Evolutionary conservation across 2,888 invertebrate genomes (phyloP).

Genomic region (Argynnis bischoffii): DNA sequence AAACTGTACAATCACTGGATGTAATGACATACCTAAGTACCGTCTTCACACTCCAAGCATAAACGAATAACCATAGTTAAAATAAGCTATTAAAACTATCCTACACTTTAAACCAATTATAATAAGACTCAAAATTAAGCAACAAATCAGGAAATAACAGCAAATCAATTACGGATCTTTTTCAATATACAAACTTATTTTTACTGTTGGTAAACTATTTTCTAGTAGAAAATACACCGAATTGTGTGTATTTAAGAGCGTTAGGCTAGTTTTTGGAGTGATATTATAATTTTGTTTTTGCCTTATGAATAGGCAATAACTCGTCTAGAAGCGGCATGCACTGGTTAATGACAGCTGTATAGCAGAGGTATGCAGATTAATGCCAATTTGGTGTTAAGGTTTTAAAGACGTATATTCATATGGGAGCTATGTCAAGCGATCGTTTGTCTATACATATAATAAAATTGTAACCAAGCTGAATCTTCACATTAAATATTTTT

Average conservation of each 20-base stretch:
- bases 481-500: too few relatives aligned
- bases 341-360: constrained; percentile 67
- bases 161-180: constrained; percentile 43
- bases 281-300: constrained; percentile 33
- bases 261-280: not conserved
- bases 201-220: constrained; percentile 31
- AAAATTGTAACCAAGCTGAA: too few relatives aligned
- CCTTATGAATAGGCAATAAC: constrained; percentile 68
- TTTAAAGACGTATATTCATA: not conserved
- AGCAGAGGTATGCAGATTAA: constrained; percentile 65
- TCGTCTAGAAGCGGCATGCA: constrained; percentile 60
- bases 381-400: constrained; percentile 58
- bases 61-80: constrained; percentile 37
- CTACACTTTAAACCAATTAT: constrained; percentile 5
- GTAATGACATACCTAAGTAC: constrained; percentile 58
- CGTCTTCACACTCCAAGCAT: constrained; percentile 51
- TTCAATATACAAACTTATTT: constrained; percentile 30
- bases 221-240: not conserved
- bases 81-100: not conserved
- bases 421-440: not conserved
- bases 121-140: constrained; percentile 34
- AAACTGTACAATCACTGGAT: constrained; percentile 48
- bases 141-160: constrained; percentile 36
- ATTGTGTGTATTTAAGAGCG: constrained; percentile 10
- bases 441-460: too few relatives aligned